phyloP scores from a whole-genome alignment of 1,140 invertebrate genomes.

The Trachelipus rathkii region DNA sequence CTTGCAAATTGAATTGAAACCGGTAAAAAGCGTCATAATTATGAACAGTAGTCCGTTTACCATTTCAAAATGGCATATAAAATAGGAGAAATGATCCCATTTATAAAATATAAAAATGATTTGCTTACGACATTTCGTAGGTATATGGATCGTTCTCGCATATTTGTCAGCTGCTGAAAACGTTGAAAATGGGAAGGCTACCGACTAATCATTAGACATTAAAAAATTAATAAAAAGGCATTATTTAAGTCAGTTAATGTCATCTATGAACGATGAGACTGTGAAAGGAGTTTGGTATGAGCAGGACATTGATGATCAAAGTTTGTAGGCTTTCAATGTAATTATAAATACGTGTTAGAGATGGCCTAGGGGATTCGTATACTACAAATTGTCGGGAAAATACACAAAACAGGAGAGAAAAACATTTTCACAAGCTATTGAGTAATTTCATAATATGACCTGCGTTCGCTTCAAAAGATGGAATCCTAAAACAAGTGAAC shows the following conservation, averaged over 20 bases:
- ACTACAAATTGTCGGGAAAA: slow-evolving; percentile 12
- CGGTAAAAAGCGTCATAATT: too few relatives aligned
- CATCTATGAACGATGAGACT: not conserved
- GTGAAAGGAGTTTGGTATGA: slow-evolving; percentile 18
- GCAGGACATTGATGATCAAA: not conserved
- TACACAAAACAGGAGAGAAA: not conserved
- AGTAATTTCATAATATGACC: slow-evolving; percentile 17
- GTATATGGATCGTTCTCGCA: slow-evolving; percentile 1
- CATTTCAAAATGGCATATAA: too few relatives aligned
- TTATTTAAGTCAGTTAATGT: not conserved
- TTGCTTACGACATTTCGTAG: slow-evolving; percentile 8
- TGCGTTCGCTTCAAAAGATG: slow-evolving; percentile 20
- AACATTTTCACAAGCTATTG: slow-evolving; percentile 6
- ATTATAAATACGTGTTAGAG: slow-evolving; percentile 9
- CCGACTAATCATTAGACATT: not conserved
- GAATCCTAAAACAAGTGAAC: not conserved
- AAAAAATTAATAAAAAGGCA: not conserved
- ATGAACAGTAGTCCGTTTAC: too few relatives aligned
- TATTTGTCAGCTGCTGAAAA: not conserved
- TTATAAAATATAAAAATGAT: not conserved
- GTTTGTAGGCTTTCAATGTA: not conserved
- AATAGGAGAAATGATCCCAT: too few relatives aligned
- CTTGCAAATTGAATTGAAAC: too few relatives aligned
- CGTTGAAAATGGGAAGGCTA: not conserved
- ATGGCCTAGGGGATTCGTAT: slow-evolving; percentile 23